Evolutionary conservation across 2,797 vertebrate species (phyloP).

Genomic region (Bradypodion ventrale): DNA sequence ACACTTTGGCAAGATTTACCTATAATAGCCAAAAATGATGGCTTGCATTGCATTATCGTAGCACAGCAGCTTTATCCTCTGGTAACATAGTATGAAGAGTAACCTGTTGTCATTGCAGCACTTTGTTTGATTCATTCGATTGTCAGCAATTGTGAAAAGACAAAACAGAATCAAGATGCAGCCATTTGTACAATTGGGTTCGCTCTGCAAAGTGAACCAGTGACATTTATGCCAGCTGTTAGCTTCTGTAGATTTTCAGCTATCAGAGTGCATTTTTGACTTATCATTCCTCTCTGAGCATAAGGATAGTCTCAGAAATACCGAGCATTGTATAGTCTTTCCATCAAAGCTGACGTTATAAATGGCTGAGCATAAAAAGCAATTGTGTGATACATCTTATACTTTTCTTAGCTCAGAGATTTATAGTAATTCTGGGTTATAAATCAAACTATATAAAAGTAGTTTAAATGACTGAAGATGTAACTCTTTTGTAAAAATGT

Average conservation of each 20-base stretch:
- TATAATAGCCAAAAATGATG: slow-evolving; percentile 35
- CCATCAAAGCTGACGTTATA: slow-evolving; percentile 59
- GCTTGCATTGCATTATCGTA: slow-evolving; percentile 38
- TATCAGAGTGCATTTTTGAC: slow-evolving; percentile 44
- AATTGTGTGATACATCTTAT: slow-evolving; percentile 34
- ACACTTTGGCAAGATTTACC: slow-evolving; percentile 40
- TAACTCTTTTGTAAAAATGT: slow-evolving; percentile 34
- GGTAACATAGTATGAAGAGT: slow-evolving; percentile 27
- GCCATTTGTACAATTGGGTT: not conserved
- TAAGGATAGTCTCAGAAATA: slow-evolving; percentile 45
- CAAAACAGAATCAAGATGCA: slow-evolving; percentile 47
- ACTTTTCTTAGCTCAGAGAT: slow-evolving; percentile 47
- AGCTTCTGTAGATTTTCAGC: slow-evolving; percentile 12
- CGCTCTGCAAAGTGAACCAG: slow-evolving; percentile 31
- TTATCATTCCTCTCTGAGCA: slow-evolving; percentile 27
- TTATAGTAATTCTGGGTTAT: slow-evolving; percentile 37
- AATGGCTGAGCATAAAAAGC: slow-evolving; percentile 58
- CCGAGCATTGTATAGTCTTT: slow-evolving; percentile 40
- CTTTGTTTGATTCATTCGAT: slow-evolving; percentile 42
- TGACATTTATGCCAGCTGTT: slow-evolving; percentile 12
- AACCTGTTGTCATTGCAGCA: slow-evolving; percentile 43
- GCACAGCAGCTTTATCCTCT: slow-evolving; percentile 46
- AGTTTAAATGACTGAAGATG: slow-evolving; percentile 40
- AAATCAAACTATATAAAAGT: slow-evolving; percentile 53
- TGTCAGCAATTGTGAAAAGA: slow-evolving; percentile 21